Conservation (phyloP, 2,888 invertebrate species). For the Schrankia costaestrigalis region DNA sequence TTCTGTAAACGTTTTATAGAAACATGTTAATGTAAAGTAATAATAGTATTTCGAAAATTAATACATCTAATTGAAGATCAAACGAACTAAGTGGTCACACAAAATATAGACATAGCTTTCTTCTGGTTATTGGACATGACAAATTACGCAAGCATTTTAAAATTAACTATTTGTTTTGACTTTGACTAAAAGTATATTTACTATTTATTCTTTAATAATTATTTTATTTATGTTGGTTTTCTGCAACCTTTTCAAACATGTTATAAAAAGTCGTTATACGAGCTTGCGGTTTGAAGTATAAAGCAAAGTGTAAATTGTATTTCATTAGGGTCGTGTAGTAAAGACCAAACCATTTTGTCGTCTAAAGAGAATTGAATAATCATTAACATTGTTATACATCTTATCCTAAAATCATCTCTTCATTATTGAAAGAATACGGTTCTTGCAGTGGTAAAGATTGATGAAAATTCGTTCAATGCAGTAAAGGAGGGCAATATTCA, state of each 20-base stretch:
- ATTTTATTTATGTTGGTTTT: conserved; percentile 37
- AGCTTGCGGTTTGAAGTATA: conserved; percentile 22
- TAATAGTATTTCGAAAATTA: conserved; percentile 21
- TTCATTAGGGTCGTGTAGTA: too few species aligned
- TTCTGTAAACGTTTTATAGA: conserved; percentile 30
- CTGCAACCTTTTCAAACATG: conserved; percentile 32
- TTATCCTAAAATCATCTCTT: too few species aligned
- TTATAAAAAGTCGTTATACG: conserved; percentile 30
- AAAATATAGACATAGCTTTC: conserved; percentile 30
- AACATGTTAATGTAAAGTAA: conserved; percentile 15
- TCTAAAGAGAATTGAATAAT: too few species aligned
- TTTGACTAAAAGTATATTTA: conserved; percentile 38
- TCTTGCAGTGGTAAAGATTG: too few species aligned
- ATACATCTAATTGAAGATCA: conserved; percentile 31
- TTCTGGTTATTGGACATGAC: conserved; percentile 37
- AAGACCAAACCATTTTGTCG: too few species aligned
- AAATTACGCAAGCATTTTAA: conserved; percentile 42
- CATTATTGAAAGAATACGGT: too few species aligned
- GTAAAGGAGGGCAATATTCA: too few species aligned
- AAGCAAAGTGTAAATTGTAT: conserved; percentile 26
- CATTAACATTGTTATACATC: too few species aligned
- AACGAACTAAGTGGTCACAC: conserved; percentile 33
- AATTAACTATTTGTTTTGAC: conserved; percentile 45
- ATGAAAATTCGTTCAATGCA: too few species aligned
- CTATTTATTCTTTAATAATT: conserved; percentile 38